These are phyloP conservation scores for Yponomeuta cagnagella DNA, from an alignment of 2,888 invertebrate genomes.

Conservation along the genomic window DNA sequence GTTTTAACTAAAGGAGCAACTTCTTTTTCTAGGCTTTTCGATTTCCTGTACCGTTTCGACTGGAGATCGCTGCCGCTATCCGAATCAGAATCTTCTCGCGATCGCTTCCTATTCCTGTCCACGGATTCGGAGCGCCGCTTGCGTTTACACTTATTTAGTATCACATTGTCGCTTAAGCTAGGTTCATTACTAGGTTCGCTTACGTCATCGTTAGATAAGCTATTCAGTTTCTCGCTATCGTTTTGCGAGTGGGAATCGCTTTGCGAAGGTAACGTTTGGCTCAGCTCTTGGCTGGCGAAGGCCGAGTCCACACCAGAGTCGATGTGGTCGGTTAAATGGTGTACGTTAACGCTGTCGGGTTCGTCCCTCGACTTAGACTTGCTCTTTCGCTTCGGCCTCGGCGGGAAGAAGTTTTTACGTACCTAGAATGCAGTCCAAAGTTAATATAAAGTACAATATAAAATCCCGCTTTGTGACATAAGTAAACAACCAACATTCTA, in stretches of 20 bases:
- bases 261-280: conserved; percentile 11
- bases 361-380: conserved; percentile 1
- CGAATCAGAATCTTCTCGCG: conserved; percentile 27
- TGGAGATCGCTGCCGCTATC: conserved; percentile 35
- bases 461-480: no score
- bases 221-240: no score
- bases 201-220: no score
- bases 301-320: conserved; percentile 44
- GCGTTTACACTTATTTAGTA: conserved; percentile 20
- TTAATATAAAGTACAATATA: neutral
- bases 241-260: no score
- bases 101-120: conserved; percentile 40
- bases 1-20: conserved; percentile 51
- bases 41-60: conserved; percentile 18
- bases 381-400: conserved; percentile 70
- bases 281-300: conserved; percentile 38
- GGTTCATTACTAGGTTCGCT: conserved; percentile 19
- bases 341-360: neutral
- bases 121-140: conserved; percentile 45
- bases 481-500: no score
- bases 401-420: conserved; percentile 81
- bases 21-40: conserved; percentile 24
- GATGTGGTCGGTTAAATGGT: conserved; percentile 15
- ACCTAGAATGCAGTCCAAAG: conserved; percentile 61
- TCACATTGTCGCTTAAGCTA: conserved; percentile 18